These are phyloP conservation scores for Linnaemya vulpina DNA, from an alignment of 2,888 invertebrate species.

Conservation along the genomic window DNA sequence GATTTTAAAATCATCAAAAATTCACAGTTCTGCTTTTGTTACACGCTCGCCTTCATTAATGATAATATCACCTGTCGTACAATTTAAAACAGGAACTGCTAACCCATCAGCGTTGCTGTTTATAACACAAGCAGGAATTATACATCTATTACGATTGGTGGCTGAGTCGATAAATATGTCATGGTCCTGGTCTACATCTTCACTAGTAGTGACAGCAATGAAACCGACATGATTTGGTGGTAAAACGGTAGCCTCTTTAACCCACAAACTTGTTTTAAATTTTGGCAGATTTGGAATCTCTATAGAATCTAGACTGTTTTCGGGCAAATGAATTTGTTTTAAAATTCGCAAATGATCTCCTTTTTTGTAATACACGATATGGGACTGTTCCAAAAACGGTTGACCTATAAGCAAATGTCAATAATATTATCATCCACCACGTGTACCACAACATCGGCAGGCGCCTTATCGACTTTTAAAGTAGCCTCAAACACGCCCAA, in stretches of 20 bases:
- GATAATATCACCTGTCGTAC: background rate
- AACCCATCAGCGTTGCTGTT: constrained; percentile 14
- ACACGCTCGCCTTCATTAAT: constrained; percentile 6
- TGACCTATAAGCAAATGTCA: background rate
- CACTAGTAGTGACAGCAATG: too few species aligned
- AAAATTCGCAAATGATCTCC: too few species aligned
- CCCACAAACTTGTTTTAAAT: too few species aligned
- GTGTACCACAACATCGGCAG: constrained; percentile 1
- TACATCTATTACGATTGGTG: constrained; percentile 19
- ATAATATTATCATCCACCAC: too few species aligned
- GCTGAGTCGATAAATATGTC: background rate
- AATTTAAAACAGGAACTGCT: constrained; percentile 27
- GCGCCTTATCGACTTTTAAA: background rate
- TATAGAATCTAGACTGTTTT: too few species aligned
- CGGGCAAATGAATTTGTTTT: too few species aligned
- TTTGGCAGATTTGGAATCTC: too few species aligned
- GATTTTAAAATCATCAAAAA: background rate
- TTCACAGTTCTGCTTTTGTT: constrained; percentile 2
- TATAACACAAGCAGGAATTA: constrained; percentile 25
- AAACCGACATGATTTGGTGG: too few species aligned
- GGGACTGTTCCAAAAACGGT: constrained; percentile 1
- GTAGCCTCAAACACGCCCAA: background rate
- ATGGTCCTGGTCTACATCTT: too few species aligned
- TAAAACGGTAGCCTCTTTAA: too few species aligned
- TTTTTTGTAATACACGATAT: constrained; percentile 4